phyloP scores from a whole-genome alignment of 2,113 vertebrate genomes.

The Anarhynchus alexandrinus region DNA sequence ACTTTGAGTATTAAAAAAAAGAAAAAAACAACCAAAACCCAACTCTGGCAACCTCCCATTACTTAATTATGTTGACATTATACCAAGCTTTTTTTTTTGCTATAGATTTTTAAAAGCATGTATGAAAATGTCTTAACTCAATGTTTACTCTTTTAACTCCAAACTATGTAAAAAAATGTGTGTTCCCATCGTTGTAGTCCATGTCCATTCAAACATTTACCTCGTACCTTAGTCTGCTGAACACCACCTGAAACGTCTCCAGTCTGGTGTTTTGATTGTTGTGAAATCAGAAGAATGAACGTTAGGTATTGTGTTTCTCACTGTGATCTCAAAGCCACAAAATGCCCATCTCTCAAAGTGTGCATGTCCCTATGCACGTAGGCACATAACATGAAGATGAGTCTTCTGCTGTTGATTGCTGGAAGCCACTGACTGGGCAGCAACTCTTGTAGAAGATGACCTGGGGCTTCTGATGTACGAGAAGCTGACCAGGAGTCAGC shows the following conservation, averaged over 20 bases:
- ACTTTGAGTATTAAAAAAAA: background rate
- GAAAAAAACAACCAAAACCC: background rate
- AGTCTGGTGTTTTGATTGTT: background rate
- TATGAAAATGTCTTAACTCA: background rate
- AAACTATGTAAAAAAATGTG: background rate
- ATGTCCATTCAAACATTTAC: background rate
- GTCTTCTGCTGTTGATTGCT: background rate
- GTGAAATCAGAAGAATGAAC: background rate
- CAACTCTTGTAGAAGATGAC: background rate
- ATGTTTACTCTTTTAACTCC: background rate
- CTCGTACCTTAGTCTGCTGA: background rate
- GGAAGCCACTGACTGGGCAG: background rate
- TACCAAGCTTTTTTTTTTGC: background rate
- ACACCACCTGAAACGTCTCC: background rate
- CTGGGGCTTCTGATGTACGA: background rate
- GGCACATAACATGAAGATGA: background rate
- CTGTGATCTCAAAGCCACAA: background rate
- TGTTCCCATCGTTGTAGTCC: background rate
- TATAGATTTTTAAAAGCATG: background rate
- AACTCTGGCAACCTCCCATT: background rate
- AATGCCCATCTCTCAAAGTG: background rate
- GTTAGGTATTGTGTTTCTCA: background rate
- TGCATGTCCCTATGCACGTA: accelerated
- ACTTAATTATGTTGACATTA: background rate
- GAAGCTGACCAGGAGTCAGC: background rate